Conservation (phyloP, 2,113 vertebrate species). For the Hyaena hyaena region DNA sequence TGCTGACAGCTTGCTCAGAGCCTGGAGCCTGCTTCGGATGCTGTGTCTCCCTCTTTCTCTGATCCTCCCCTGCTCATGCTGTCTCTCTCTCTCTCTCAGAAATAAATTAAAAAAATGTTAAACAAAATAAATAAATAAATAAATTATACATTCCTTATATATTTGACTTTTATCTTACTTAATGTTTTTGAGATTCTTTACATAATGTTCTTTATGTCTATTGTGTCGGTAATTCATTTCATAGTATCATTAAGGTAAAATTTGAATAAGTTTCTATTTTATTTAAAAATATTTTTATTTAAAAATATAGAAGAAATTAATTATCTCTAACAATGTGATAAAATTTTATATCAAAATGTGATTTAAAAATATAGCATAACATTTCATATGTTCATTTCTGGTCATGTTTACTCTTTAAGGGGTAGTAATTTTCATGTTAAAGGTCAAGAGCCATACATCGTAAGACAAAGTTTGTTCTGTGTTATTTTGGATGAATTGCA, state of each 20-base stretch:
- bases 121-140: neutral
- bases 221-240: neutral
- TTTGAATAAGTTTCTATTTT: neutral
- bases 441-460: constrained; percentile 22
- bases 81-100: too few relatives aligned
- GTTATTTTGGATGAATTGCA: constrained; percentile 38
- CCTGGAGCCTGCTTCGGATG: too few relatives aligned
- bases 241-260: neutral
- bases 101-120: too few relatives aligned
- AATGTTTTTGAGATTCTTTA: neutral
- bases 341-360: neutral
- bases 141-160: neutral
- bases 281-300: constrained; percentile 25
- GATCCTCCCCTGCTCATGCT: too few relatives aligned
- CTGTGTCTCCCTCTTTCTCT: too few relatives aligned
- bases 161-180: neutral
- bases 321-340: neutral
- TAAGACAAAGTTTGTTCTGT: neutral
- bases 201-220: neutral
- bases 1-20: too few relatives aligned
- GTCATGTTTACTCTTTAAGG: constrained; percentile 30
- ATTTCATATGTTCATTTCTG: constrained; percentile 6
- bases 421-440: constrained; percentile 59
- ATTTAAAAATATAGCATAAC: neutral
- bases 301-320: neutral